Evolutionary conservation across 2,797 vertebrate genomes (phyloP), one percentile per base, ranked within the genome.

Genomic region (Thripadectes ignobilis): DNA sequence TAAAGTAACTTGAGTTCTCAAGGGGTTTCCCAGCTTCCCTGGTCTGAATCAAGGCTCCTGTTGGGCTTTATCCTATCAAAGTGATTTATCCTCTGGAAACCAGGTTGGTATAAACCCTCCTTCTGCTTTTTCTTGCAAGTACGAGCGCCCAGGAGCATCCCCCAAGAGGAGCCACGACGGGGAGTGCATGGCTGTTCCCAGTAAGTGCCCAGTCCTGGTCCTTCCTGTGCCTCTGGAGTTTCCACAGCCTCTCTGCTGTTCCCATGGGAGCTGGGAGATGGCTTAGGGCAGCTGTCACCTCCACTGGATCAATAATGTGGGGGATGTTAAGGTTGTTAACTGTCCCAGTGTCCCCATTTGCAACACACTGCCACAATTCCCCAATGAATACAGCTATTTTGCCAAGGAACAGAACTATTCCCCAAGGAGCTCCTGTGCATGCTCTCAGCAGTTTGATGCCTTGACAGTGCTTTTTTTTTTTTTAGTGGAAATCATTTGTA

Each of bases 81-180:
- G 55, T 29, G 15, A 3, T 57, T 39, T 43, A 24, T 41, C 45
- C 38, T 80, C 39, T n/a, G 45, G 71, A 45, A 79, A 30, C 29
- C 32, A n/a, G 14, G 9, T 48, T 58, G 11, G 2, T 8, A 10
- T 65, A 68, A 92, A 72, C 22, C 18, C 41, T 90, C 32, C 83
- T 67, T 93, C 41, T 92, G 13, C n/a, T 97, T 68, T 93, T 75
- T 71, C 82, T 63, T 92, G 23, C 66, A 96, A 99, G 99, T 99
- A 98, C 2, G 99, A 99, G 85, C 99, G 99, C 10, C 98, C 99
- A 0, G 99, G 99, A 75, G 97, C 99, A 0, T 99, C 99, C 14
- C 99, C 99, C 0, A 99, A 99, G 95, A 98, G 99, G 52, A 99
- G 97, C 96, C 98, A 99, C 1, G 99, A 99, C 1, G 99, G 99